These are phyloP conservation scores for Stenurella melanura DNA, from an alignment of 2,888 invertebrate genomes.

Conservation along the genomic window DNA sequence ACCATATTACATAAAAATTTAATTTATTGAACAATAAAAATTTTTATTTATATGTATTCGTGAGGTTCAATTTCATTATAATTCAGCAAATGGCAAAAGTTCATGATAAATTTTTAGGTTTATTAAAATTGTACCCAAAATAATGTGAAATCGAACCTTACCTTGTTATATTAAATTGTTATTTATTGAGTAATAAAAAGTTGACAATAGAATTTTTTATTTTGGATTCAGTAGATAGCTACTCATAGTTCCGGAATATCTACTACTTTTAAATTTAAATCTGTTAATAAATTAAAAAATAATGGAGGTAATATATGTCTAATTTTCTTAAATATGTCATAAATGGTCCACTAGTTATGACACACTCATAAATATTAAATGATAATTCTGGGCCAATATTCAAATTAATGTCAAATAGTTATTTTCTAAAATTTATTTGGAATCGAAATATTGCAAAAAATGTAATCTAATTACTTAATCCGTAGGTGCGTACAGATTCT, in stretches of 20 bases:
- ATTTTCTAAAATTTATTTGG: too few species aligned
- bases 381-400: too few species aligned
- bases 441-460: too few species aligned
- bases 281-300: not conserved
- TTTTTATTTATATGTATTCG: too few species aligned
- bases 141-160: not conserved
- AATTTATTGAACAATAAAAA: too few species aligned
- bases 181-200: not conserved
- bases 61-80: not conserved
- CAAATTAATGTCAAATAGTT: too few species aligned
- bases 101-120: not conserved
- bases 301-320: not conserved
- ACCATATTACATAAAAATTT: too few species aligned
- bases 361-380: too few species aligned
- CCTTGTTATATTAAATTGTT: not conserved
- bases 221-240: not conserved
- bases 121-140: not conserved
- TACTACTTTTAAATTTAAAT: not conserved
- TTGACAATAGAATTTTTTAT: not conserved
- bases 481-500: too few species aligned
- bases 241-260: not conserved
- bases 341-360: too few species aligned
- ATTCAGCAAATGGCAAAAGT: not conserved
- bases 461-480: too few species aligned
- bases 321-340: too few species aligned